Evolutionary conservation across 2,113 vertebrate genomes (phyloP).

Genomic region (Malurus melanocephalus): DNA sequence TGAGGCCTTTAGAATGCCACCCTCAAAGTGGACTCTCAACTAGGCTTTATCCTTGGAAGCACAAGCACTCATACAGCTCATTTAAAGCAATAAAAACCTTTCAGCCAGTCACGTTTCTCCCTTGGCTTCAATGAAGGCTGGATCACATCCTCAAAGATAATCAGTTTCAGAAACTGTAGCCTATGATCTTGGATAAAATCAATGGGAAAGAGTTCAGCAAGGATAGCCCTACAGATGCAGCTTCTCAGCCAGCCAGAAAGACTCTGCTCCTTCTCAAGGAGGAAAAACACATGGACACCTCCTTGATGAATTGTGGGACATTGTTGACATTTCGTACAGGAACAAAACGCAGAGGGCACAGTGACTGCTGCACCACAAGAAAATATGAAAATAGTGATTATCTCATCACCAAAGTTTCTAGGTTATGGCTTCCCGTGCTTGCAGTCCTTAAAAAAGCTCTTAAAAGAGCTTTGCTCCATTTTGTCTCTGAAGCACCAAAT

Average conservation of each 20-base stretch:
- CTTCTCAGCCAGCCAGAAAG: neutral
- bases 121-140: neutral
- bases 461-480: neutral
- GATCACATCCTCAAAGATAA: neutral
- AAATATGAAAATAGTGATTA: neutral
- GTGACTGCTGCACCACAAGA: neutral
- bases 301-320: neutral
- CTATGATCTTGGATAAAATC: neutral
- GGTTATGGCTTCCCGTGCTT: neutral
- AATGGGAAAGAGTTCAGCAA: neutral
- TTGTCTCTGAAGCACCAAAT: neutral
- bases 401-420: neutral
- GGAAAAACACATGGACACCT: neutral
- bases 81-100: neutral
- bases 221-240: neutral
- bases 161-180: neutral
- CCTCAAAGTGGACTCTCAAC: neutral
- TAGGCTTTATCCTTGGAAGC: neutral
- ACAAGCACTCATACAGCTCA: neutral
- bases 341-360: neutral
- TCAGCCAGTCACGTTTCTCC: neutral
- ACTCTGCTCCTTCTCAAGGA: neutral
- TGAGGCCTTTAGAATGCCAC: neutral
- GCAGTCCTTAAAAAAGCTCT: neutral
- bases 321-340: neutral